Evolutionary conservation across 35 echinoderm and acorn worm species (phyloP).

Genomic region (Patiria miniata): DNA sequence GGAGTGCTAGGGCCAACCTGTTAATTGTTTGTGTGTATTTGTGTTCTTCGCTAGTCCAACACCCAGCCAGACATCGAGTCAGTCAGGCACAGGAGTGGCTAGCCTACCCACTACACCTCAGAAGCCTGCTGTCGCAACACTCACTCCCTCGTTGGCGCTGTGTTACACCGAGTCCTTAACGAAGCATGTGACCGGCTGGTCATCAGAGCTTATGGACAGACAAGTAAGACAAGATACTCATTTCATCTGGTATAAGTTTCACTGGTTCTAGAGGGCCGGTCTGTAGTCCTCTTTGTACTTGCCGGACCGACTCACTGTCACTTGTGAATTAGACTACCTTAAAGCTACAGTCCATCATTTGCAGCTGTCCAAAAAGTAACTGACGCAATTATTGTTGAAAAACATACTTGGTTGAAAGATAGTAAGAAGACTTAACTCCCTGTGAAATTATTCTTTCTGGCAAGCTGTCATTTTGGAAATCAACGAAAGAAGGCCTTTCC

Average conservation of each 20-base stretch:
- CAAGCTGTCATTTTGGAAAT: too few relatives aligned
- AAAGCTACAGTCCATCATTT: too few relatives aligned
- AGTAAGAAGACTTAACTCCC: too few relatives aligned
- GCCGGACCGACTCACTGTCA: background rate
- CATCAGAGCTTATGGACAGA: constrained; percentile 76
- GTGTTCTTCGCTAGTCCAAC: background rate
- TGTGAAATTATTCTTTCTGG: too few relatives aligned
- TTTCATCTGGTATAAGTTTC: background rate
- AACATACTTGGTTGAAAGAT: too few relatives aligned
- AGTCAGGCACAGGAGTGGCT: constrained; percentile 19
- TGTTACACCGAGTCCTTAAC: constrained; percentile 66
- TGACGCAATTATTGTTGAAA: too few relatives aligned
- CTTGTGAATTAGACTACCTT: background rate
- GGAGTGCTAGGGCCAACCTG: too few relatives aligned
- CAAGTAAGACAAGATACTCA: constrained; percentile 47
- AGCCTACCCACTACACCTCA: constrained; percentile 30
- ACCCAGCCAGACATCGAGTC: constrained; percentile 15
- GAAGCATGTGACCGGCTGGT: constrained; percentile 64
- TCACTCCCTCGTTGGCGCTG: constrained; percentile 43
- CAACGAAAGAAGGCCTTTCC: too few relatives aligned
- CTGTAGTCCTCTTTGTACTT: too few relatives aligned
- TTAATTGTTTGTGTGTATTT: background rate
- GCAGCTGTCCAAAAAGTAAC: too few relatives aligned
- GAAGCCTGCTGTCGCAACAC: constrained; percentile 31
- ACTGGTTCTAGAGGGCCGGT: background rate